These are phyloP conservation scores for Nipponacmea schrenckii DNA, from an alignment of 2,888 invertebrate genomes.

Conservation along the genomic window DNA sequence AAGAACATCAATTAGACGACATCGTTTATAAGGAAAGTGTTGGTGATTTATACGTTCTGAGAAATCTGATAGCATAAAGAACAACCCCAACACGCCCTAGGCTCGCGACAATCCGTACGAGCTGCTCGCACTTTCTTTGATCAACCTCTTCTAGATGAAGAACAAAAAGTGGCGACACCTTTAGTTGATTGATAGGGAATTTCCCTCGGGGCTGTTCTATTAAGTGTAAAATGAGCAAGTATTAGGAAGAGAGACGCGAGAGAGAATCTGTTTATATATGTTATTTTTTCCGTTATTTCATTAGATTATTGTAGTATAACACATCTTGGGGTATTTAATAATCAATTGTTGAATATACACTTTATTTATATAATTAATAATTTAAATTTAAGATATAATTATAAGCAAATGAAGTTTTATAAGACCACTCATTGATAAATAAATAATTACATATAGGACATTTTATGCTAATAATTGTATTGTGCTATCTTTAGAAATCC, in stretches of 20 bases:
- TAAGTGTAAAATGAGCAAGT: conserved; percentile 4
- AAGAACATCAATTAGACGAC: conserved; percentile 17
- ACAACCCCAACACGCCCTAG: conserved; percentile 5
- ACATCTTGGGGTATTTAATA: too few species aligned
- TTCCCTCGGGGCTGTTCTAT: conserved; percentile 7
- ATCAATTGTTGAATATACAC: too few species aligned
- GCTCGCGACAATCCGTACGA: conserved; percentile 2
- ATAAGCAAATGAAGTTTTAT: too few species aligned
- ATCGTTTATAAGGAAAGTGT: conserved; percentile 19
- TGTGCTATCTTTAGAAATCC: too few species aligned
- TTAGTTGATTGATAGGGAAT: background rate
- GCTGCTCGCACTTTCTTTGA: background rate
- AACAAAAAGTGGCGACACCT: conserved; percentile 5
- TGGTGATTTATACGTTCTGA: background rate
- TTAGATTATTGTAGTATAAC: too few species aligned
- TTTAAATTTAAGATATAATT: too few species aligned
- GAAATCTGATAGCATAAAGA: background rate
- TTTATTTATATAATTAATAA: too few species aligned
- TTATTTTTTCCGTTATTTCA: too few species aligned
- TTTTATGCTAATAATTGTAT: too few species aligned
- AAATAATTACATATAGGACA: too few species aligned
- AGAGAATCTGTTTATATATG: background rate
- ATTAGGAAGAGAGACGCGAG: background rate
- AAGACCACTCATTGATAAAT: too few species aligned
- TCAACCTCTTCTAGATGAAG: background rate